Evolutionary conservation across 2,888 invertebrate genomes (phyloP), one percentile per base, ranked within the genome.

Genomic region (Drymonia ruficornis): DNA sequence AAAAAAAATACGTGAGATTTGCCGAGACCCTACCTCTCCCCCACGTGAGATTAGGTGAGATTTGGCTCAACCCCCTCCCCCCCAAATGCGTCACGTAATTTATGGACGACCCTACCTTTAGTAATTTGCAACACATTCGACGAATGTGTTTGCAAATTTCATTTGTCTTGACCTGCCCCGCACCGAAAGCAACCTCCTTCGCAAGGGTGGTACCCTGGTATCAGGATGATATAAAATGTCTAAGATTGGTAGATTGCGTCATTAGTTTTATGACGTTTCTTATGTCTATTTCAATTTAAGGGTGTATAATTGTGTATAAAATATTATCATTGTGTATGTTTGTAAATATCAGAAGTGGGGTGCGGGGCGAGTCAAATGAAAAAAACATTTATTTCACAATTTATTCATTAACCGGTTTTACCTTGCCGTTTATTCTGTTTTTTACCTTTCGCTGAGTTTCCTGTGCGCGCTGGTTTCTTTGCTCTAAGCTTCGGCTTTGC

Each of bases 341-440:
- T 31, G 31, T 31, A 31, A 11, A 36, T 36, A 36, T n/a, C 7
- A n/a, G 11, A n/a, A 5, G 16, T 16, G 40, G 15, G 36, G 36
- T 36, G 36, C 36, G 36, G 36, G 36, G 36, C 36, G 18, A 19
- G 36, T 34, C 29, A 19, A 38, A 18, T 38, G 23, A 49, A 49
- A 28, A 36, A 19, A 40, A 46, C 16, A 51, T 42, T 55, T 47
- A 58, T 57, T 60, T 43, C 64, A 55, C 36, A 61, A 47, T 67
- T 65, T 69, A 63, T 72, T 71, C 19, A 52, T 48, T 47, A 55
- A 23, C 45, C 45, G 34, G 31, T 5, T 53, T 68, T 70, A 72
- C 72, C 72, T 72, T 61, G 61, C 19, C 23, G 8, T 16, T 29
- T 46, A 46, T 29, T 46, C 11, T 29, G 46, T 28, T 43, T 12